Evolutionary conservation across 1,140 invertebrate species (phyloP), one percentile per base, ranked within the genome.

Genomic region (Drosophila triauraria): DNA sequence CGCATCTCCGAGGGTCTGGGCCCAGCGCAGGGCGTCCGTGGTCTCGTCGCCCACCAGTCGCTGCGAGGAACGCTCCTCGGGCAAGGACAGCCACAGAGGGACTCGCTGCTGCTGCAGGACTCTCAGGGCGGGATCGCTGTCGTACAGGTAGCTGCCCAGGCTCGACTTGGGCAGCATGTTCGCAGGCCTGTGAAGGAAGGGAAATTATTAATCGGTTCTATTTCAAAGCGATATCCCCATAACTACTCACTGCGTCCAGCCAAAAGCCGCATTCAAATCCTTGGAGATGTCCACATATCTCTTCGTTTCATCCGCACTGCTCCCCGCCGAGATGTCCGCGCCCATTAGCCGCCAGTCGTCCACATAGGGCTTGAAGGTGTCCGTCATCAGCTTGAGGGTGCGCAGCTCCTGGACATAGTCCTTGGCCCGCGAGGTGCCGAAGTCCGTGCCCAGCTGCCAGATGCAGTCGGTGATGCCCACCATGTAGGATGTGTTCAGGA

Each of bases 401-500:
- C 70, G 82, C 43, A 93, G 48, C 60, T 92, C 92, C 47, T 79
- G 85, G 7, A 92, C 80, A 7, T 93, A 93, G 17, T 91, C 83
- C 68, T 75, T 78, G 25, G 90, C 88, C 12, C 86, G 60, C 0
- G 92, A 80, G 2, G 90, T 72, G 30, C 88, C 91, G 30, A 92
- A 91, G 38, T 92, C 92, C 0, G 85, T 88, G 20, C 92, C 92
- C 65, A 93, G 67, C 47, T 93, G 92, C 92, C 92, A 93, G 23
- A 92, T 91, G 43, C 85, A 91, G 17, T 93, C 77, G 7, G 81
- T 83, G n/a, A 92, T 92, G 56, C 88, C 92, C 35, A 91, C 76
- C 69, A 81, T 80, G 17, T 92, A 91, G 10, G 91, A 91, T n/a
- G 74, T 92, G 50, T 92, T 92, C 4, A 93, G 67, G 25, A 93